Percentiles rank a stretch among this genome's conserved stretches.
Conservation (phyloP, 2,113 vertebrate genomes). For the cattle (Bos taurus) region DNA sequence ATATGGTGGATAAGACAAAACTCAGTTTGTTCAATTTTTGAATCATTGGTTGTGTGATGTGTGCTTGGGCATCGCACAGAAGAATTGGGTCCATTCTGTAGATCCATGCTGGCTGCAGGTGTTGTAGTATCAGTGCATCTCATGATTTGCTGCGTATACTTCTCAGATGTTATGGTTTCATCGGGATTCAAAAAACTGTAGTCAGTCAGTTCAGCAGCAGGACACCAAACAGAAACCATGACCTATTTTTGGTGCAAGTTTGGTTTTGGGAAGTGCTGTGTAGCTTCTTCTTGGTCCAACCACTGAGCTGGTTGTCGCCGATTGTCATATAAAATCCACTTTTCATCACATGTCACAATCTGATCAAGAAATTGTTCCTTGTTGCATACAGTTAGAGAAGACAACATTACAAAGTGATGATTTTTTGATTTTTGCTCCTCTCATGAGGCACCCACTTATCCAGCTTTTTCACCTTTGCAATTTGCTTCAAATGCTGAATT, state of each 20-base stretch:
- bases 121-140: neutral
- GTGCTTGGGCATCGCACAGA: fast-evolving
- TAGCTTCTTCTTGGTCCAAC: neutral
- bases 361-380: neutral
- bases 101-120: neutral
- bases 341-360: neutral
- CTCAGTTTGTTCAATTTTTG: neutral
- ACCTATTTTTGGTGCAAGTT: neutral
- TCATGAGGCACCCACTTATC: neutral
- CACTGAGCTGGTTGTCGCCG: neutral
- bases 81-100: neutral
- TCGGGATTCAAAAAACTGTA: neutral
- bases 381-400: neutral
- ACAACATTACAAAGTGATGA: fast-evolving
- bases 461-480: neutral
- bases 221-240: neutral
- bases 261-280: neutral
- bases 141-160: neutral
- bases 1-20: neutral
- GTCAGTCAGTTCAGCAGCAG: neutral
- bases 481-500: neutral
- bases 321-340: neutral
- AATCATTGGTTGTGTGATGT: neutral
- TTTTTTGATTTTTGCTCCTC: neutral
- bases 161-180: neutral